These are phyloP conservation scores for Anisognathus igniventris DNA, from an alignment of 2,797 vertebrate genomes.

Conservation along the genomic window DNA sequence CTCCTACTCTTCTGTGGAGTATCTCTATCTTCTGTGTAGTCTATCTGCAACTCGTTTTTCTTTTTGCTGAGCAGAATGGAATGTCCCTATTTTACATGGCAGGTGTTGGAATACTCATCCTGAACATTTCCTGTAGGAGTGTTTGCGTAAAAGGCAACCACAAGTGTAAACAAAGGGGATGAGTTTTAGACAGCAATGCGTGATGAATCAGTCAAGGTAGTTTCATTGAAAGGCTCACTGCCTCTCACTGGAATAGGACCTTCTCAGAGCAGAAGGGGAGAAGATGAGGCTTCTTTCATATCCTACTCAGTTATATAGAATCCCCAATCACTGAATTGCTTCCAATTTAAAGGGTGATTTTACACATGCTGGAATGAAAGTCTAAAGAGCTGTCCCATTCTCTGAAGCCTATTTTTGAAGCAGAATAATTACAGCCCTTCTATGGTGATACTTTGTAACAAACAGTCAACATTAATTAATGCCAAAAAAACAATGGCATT, in stretches of 20 bases:
- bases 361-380: constrained; percentile 18
- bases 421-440: constrained; percentile 57
- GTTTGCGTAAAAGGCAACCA: constrained; percentile 26
- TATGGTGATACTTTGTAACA: constrained; percentile 66
- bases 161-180: constrained; percentile 44
- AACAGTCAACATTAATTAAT: constrained; percentile 68
- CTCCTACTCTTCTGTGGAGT: not conserved
- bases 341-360: constrained; percentile 52
- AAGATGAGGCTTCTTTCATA: not conserved
- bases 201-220: constrained; percentile 42
- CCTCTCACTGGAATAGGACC: not conserved
- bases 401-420: constrained; percentile 44
- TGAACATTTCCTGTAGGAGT: constrained; percentile 8
- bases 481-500: constrained; percentile 69
- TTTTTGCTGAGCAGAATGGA: not conserved
- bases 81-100: not conserved
- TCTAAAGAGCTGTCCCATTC: constrained; percentile 31
- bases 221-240: not conserved
- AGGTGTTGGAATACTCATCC: constrained; percentile 8
- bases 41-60: not conserved
- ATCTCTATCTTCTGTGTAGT: too few species aligned
- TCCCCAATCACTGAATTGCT: constrained; percentile 3
- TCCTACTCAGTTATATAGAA: not conserved
- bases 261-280: not conserved
- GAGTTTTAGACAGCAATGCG: constrained; percentile 31